phyloP scores from a whole-genome alignment of 2,113 vertebrate species.

The Oenanthe melanoleuca region DNA sequence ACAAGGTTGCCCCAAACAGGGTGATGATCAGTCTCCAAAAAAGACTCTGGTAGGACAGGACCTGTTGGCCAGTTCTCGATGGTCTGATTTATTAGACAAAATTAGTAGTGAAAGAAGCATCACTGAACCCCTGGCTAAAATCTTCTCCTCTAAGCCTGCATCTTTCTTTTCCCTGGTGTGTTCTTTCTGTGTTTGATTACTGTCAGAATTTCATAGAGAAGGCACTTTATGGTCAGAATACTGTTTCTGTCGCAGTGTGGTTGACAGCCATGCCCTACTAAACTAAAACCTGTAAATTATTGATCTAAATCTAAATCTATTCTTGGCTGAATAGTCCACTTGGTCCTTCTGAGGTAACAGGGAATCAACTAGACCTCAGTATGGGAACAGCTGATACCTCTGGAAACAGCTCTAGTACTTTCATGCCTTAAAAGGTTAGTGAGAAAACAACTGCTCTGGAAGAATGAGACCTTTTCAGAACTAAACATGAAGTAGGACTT shows the following conservation, averaged over 20 bases:
- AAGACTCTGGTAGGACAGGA: background rate
- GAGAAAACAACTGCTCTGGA: background rate
- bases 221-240: background rate
- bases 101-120: background rate
- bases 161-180: background rate
- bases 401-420: background rate
- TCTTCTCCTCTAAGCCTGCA: background rate
- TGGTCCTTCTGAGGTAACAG: background rate
- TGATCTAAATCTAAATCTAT: background rate
- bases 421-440: background rate
- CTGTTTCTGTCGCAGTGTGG: background rate
- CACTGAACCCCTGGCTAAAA: accelerated
- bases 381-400: background rate
- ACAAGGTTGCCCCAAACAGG: background rate
- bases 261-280: background rate
- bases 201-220: background rate
- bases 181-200: background rate
- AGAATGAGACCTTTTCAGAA: background rate
- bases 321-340: background rate
- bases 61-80: background rate
- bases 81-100: background rate
- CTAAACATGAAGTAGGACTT: background rate
- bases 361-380: background rate
- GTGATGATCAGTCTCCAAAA: background rate
- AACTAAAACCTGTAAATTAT: background rate